A percentile compares a stretch with the other conserved stretches of the same genome.
These are phyloP conservation scores for Pandemis heparana DNA, from an alignment of 2,888 invertebrate species.

Conservation along the genomic window DNA sequence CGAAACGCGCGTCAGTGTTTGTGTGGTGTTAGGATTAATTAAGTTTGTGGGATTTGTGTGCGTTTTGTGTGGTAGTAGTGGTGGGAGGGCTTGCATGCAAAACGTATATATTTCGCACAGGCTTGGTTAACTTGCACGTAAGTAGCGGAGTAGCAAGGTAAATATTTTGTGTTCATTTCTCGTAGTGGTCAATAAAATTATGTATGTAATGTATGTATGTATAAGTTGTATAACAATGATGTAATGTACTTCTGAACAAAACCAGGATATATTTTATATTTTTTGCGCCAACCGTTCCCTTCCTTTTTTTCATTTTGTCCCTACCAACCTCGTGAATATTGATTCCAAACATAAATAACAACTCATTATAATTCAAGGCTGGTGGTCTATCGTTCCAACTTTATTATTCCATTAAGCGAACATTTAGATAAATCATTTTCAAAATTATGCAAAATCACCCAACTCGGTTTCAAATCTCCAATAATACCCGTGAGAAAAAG, in stretches of 20 bases:
- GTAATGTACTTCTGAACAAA: background rate
- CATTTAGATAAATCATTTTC: slow-evolving; percentile 61
- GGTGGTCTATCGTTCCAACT: slow-evolving; percentile 51
- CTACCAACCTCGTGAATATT: slow-evolving; percentile 33
- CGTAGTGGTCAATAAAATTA: background rate
- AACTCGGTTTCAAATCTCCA: slow-evolving; percentile 69
- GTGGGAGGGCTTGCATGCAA: too few relatives aligned
- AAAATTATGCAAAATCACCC: slow-evolving; percentile 71
- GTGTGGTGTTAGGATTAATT: too few relatives aligned
- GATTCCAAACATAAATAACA: slow-evolving; percentile 41
- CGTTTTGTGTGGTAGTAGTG: too few relatives aligned
- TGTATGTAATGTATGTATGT: too few relatives aligned
- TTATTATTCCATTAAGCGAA: slow-evolving; percentile 64
- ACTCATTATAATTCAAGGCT: slow-evolving; percentile 39
- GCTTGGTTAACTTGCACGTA: too few relatives aligned
- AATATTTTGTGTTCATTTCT: too few relatives aligned
- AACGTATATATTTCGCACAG: too few relatives aligned
- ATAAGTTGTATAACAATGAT: background rate
- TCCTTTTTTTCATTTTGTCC: slow-evolving; percentile 15
- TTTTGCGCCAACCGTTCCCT: background rate
- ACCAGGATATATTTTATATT: background rate
- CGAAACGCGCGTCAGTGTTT: too few relatives aligned
- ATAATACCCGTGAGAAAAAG: slow-evolving; percentile 74
- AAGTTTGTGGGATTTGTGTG: too few relatives aligned
- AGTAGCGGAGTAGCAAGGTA: too few relatives aligned